phyloP scores from a whole-genome alignment of 2,797 vertebrate species.

The Podargus strigoides region DNA sequence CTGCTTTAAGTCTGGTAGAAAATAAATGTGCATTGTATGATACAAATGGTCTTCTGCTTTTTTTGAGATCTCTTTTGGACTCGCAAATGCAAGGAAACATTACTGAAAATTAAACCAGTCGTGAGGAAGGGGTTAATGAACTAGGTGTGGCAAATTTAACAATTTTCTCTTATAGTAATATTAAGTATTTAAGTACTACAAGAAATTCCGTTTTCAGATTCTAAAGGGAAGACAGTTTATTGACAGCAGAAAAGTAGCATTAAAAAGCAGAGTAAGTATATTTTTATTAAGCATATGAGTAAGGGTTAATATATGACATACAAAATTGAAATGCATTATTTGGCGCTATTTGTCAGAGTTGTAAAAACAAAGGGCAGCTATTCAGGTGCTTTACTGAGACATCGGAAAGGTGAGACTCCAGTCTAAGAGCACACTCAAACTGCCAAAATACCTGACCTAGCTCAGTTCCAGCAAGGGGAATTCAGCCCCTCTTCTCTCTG shows the following conservation, averaged over 20 bases:
- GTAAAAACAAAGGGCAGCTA: background rate
- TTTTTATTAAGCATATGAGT: background rate
- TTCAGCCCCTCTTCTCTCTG: background rate
- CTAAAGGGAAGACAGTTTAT: background rate
- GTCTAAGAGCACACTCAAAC: background rate
- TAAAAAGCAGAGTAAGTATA: constrained; percentile 4
- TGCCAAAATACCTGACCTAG: background rate
- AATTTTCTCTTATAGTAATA: background rate
- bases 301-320: background rate
- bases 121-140: background rate
- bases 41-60: background rate
- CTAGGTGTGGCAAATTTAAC: background rate
- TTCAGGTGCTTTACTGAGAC: background rate
- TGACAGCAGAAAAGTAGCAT: background rate
- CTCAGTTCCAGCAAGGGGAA: background rate
- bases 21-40: accelerated
- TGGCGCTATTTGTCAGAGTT: background rate
- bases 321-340: background rate
- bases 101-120: background rate
- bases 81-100: background rate
- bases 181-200: background rate
- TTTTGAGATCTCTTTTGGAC: background rate
- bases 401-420: background rate
- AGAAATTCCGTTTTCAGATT: background rate
- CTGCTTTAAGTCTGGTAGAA: background rate